Evolutionary conservation across 35 echinoderm and acorn worm species (phyloP).

Genomic region (Apostichopus japonicus): DNA sequence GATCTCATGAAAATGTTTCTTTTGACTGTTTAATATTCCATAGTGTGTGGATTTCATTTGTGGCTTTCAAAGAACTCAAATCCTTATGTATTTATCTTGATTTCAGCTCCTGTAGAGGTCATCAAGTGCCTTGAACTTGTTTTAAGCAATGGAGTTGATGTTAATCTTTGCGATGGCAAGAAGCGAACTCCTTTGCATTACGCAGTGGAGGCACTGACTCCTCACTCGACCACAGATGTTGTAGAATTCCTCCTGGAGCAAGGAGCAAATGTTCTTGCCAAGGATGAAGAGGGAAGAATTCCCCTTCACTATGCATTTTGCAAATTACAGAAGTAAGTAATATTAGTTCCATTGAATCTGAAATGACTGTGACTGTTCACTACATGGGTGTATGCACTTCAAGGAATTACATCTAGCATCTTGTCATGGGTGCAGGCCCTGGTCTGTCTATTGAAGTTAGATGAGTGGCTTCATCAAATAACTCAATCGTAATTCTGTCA

Average conservation of each 20-base stretch:
- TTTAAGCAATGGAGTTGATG: constrained; percentile 52
- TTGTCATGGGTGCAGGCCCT: neutral
- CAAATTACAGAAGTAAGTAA: constrained; percentile 73
- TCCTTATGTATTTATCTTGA: no score
- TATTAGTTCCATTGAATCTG: neutral
- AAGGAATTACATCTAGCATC: neutral
- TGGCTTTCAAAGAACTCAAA: no score
- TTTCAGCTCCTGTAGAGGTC: constrained; percentile 24
- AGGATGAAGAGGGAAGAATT: constrained; percentile 77
- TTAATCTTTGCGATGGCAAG: constrained; percentile 72
- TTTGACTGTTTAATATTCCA: no score
- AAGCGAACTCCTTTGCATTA: constrained; percentile 81
- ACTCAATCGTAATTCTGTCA: no score
- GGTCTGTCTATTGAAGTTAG: neutral
- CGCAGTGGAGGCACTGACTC: constrained; percentile 71
- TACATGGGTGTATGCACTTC: no score
- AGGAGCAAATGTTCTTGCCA: constrained; percentile 75
- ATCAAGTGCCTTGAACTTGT: constrained; percentile 21
- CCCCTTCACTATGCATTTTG: constrained; percentile 97
- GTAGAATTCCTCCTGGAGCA: constrained; percentile 78
- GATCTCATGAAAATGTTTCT: no score
- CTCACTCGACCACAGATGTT: constrained; percentile 75
- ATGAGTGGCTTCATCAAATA: no score
- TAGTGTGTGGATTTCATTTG: no score
- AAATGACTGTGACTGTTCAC: neutral